Conservation (phyloP, 2,797 vertebrate species). For the Squalus acanthias region DNA sequence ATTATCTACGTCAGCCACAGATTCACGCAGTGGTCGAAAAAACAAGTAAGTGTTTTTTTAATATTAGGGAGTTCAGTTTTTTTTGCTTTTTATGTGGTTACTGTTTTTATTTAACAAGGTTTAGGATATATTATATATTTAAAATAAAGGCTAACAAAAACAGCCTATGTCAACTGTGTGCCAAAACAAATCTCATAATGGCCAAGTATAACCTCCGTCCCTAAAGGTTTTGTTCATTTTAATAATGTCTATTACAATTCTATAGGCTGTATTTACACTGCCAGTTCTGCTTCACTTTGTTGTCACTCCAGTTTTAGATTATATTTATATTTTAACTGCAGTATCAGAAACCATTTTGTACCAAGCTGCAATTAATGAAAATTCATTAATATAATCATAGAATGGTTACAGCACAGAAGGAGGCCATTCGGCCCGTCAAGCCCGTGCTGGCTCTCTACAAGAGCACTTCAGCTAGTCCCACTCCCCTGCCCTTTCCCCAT, state of each 20-base stretch:
- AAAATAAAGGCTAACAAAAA: neutral
- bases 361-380: neutral
- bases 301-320: neutral
- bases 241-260: neutral
- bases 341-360: neutral
- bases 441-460: too few species aligned
- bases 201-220: neutral
- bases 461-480: too few species aligned
- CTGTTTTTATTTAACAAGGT: neutral
- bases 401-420: too few species aligned
- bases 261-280: neutral
- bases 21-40: conserved; percentile 87
- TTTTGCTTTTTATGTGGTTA: neutral
- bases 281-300: neutral
- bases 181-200: neutral
- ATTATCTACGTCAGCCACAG: conserved; percentile 69
- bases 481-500: too few species aligned
- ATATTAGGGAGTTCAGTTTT: neutral
- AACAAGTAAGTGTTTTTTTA: conserved; percentile 75
- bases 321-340: neutral
- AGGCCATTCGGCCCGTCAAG: too few species aligned
- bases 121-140: neutral
- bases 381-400: neutral
- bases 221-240: neutral
- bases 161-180: neutral